Percentiles rank a stretch among this genome's conserved stretches.
Conservation (phyloP, 2,888 invertebrate species). For the Villa cingulata region DNA sequence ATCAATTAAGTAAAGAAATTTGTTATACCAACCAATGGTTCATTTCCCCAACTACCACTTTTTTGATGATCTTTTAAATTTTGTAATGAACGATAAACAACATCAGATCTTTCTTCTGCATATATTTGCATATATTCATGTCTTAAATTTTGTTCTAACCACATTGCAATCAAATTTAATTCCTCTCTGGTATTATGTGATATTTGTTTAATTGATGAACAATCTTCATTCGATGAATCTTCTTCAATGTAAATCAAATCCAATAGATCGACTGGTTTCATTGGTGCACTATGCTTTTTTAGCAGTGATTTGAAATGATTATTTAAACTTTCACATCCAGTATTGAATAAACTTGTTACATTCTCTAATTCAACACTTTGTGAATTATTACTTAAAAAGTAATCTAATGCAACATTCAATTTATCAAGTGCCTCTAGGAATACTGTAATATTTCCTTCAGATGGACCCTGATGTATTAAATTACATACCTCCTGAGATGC, state of each 20-base stretch:
- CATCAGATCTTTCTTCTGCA: constrained; percentile 58
- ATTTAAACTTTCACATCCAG: constrained; percentile 74
- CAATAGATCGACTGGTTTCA: constrained; percentile 74
- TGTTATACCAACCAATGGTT: constrained; percentile 45
- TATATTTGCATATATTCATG: constrained; percentile 64
- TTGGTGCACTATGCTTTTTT: constrained; percentile 70
- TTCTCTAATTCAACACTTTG: constrained; percentile 89
- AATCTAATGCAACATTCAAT: constrained; percentile 73
- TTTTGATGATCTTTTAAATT: constrained; percentile 68
- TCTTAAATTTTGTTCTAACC: constrained; percentile 67
- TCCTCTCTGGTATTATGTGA: constrained; percentile 56
- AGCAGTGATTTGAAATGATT: constrained; percentile 78
- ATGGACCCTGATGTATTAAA: constrained; percentile 71
- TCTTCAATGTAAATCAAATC: constrained; percentile 80
- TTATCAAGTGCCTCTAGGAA: constrained; percentile 65
- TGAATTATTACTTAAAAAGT: constrained; percentile 85
- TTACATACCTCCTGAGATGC: constrained; percentile 84
- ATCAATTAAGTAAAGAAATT: not conserved
- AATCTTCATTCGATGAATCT: constrained; percentile 48
- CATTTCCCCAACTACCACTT: constrained; percentile 61
- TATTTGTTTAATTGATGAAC: constrained; percentile 50
- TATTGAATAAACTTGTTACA: constrained; percentile 61
- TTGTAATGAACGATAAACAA: constrained; percentile 59
- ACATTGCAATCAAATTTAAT: constrained; percentile 65
- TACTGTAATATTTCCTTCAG: constrained; percentile 45